Base-by-base conservation (phyloP, 2,888 invertebrate species). In the Stictocephala bisonia region DNA sequence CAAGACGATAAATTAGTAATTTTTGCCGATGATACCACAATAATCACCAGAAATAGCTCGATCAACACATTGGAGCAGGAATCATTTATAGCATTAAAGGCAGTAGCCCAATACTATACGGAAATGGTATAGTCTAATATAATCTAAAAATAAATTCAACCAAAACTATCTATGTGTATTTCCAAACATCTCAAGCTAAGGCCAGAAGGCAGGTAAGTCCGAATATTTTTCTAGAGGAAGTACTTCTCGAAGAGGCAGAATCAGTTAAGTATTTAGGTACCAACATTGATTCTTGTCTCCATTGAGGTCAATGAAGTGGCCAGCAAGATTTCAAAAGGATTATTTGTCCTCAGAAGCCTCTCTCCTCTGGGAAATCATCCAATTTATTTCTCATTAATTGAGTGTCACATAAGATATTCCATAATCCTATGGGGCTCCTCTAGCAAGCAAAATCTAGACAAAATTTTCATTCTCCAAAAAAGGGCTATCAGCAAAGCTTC, bases 351-450 rank as follows among this genome's bases (percentile, higher is more conserved):
- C 22, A 51, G 22, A 22, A 51, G 51, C 24, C 24, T 51, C 3
- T 18, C 20, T 11, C n/a, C 18, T 13, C 51, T 51, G 20, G 6
- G n/a, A 20, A 15, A 20, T 6, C 18, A 20, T 13, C 11, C 22
- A 20, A 4, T 20, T 3, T 51, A 51, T 22, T 51, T 51, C 20
- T 18, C 18, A 6, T 13, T 51, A 6, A 18, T 51, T 51, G 51
- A 51, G 22, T 18, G 51, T 20, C 51, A 51, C 20, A 20, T 51
- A 6, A 51, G 51, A 20, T 51, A 51, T 13, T 51, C 51, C 13
- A 20, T 51, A 6, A 51, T 51, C 20, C 22, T 51, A 51, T 51
- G 51, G 51, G 51, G 51, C n/a, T n/a, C 20, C 7, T 48, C 48
- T 48, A 48, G 48, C 15, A 48, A 51, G 6, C n/a, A 11, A 51